Evolutionary conservation across 1,140 invertebrate genomes (phyloP).

Genomic region (Drosophila dunni): DNA sequence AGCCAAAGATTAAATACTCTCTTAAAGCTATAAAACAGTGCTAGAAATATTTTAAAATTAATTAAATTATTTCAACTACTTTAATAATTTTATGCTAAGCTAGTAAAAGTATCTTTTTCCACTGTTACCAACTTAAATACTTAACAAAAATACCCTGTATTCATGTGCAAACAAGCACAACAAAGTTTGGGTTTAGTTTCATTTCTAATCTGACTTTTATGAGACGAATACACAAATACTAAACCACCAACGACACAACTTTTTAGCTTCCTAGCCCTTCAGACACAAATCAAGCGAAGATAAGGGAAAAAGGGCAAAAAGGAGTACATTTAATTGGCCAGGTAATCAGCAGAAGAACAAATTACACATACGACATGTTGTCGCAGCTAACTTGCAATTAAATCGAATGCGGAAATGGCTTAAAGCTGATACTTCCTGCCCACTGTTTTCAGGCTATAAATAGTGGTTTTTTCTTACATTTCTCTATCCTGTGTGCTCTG

Average conservation of each 20-base stretch:
- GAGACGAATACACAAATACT: background rate
- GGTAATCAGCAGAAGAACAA: constrained; percentile 24
- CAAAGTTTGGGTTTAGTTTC: constrained; percentile 19
- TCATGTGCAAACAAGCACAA: background rate
- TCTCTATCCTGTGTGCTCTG: background rate
- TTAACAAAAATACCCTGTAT: background rate
- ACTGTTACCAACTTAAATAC: background rate
- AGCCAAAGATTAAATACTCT: background rate
- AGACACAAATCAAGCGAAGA: background rate
- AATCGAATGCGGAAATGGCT: constrained; percentile 31
- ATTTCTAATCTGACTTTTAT: constrained; percentile 31
- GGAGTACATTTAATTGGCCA: constrained; percentile 58
- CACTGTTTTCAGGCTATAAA: constrained; percentile 31
- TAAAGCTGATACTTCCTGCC: constrained; percentile 3
- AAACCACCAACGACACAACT: constrained; percentile 17
- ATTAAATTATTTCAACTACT: too few relatives aligned
- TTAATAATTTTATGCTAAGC: too few relatives aligned
- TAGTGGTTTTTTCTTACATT: constrained; percentile 33
- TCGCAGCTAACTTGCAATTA: constrained; percentile 62
- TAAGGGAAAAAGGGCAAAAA: background rate
- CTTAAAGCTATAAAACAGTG: too few relatives aligned
- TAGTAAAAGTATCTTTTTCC: too few relatives aligned
- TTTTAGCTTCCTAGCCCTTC: background rate
- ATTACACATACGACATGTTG: constrained; percentile 47
- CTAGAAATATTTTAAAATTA: too few relatives aligned